Conservation (phyloP, 92 coral and sea anemone species). For the Porites rus region DNA sequence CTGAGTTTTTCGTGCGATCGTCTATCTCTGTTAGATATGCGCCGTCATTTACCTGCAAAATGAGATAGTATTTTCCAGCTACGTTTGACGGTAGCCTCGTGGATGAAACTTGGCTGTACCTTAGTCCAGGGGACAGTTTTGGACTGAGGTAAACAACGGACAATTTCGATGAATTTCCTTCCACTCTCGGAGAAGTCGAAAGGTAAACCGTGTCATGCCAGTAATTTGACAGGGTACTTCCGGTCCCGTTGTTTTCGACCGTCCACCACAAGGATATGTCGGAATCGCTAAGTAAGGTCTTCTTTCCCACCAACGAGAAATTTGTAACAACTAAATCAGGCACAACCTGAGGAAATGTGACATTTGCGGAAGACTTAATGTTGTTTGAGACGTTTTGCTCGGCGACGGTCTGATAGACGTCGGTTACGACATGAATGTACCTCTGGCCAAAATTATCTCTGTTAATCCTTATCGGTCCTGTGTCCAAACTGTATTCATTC, state of each 20-base stretch:
- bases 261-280: constrained; percentile 57
- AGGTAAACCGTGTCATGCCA: constrained; percentile 70
- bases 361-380: constrained; percentile 18
- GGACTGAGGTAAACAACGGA: constrained; percentile 11
- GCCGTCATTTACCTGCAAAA: constrained; percentile 60
- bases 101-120: constrained; percentile 53
- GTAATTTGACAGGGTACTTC: constrained; percentile 42
- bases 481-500: constrained; percentile 38
- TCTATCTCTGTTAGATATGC: constrained; percentile 44
- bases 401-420: constrained; percentile 49
- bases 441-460: constrained; percentile 58
- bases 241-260: constrained; percentile 68
- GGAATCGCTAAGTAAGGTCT: constrained; percentile 44
- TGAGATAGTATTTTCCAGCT: constrained; percentile 52
- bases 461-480: constrained; percentile 46
- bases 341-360: constrained; percentile 54
- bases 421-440: constrained; percentile 55
- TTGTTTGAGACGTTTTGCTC: constrained; percentile 59
- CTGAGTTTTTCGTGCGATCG: constrained; percentile 52
- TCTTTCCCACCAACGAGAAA: constrained; percentile 27
- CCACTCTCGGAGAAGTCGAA: constrained; percentile 38
- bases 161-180: constrained; percentile 45
- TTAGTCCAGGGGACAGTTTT: constrained; percentile 41
- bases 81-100: constrained; percentile 44
- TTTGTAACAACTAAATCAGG: constrained; percentile 64